A percentile compares a stretch with the other conserved stretches of the same genome.
These are phyloP conservation scores for Phaonia tiefii DNA, from an alignment of 2,888 invertebrate species.

Conservation along the genomic window DNA sequence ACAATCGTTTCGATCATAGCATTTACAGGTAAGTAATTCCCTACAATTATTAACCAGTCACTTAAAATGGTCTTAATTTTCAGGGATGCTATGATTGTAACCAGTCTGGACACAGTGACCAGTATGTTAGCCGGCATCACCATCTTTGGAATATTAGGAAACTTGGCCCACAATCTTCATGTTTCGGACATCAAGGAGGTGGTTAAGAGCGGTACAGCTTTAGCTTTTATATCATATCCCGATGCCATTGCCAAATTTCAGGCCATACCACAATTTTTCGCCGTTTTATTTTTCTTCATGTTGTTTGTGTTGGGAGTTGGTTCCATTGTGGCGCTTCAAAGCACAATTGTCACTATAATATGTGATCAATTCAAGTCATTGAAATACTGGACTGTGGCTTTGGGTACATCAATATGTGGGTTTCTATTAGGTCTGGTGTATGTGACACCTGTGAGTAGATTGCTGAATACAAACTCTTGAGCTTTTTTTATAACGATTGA, in stretches of 20 bases:
- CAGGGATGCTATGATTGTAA: slow-evolving; percentile 88
- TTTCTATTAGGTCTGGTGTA: slow-evolving; percentile 87
- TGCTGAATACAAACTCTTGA: neutral
- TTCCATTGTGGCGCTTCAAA: slow-evolving; percentile 86
- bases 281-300: slow-evolving; percentile 92
- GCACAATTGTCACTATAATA: slow-evolving; percentile 85
- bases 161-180: slow-evolving; percentile 85
- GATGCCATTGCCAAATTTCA: slow-evolving; percentile 89
- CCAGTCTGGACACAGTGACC: slow-evolving; percentile 89
- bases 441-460: slow-evolving; percentile 83
- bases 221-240: slow-evolving; percentile 92
- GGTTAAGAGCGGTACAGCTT: slow-evolving; percentile 88
- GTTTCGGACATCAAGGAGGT: slow-evolving; percentile 84
- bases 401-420: slow-evolving; percentile 81
- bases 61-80: neutral
- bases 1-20: slow-evolving; percentile 87
- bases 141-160: slow-evolving; percentile 90
- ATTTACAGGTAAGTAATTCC: slow-evolving; percentile 81
- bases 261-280: slow-evolving; percentile 88
- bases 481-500: neutral
- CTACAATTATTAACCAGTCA: neutral
- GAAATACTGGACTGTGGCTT: slow-evolving; percentile 83
- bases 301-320: slow-evolving; percentile 89
- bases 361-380: slow-evolving; percentile 85
- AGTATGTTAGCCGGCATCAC: slow-evolving; percentile 89